Evolutionary conservation across 2,113 vertebrate genomes (phyloP), one percentile per base, ranked within the genome.

Genomic region (Phylloscopus trochilus): DNA sequence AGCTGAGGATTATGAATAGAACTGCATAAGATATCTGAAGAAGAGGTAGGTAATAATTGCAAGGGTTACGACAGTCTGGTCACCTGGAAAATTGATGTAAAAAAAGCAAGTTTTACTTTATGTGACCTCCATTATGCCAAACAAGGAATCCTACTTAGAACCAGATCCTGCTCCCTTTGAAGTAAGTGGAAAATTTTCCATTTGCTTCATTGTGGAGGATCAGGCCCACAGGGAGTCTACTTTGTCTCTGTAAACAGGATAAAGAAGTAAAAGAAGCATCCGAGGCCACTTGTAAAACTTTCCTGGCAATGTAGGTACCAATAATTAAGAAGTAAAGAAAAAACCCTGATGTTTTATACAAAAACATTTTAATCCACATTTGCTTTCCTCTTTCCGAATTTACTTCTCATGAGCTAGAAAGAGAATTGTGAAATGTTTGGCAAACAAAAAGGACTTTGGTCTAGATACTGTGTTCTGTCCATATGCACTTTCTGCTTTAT

Each of bases 241-340:
- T 89, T 95, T 75, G 43, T 94, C 75, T 80, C 87, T 94, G 79
- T 96, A 92, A 96, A 96, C 88, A 95, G 92, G 72, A 93, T 89
- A 86, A 95, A 90, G 79, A 94, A 81, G 83, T 56, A 95, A 88
- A 97, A 83, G 75, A 88, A 94, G 93, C 85, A 88, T 96, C 90
- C 13, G 2, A 92, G 83, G 64, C 79, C 86, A 92, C 69, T 90
- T 74, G 79, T 81, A 93, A 92, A 79, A 92, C 77, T 93, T 96
- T 97, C 82, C 93, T 96, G 85, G 85, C 94, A 94, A 46, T 77
- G 64, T 72, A 94, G 94, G 76, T 83, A 81, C 68, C 79, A 81
- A 90, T 67, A 95, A 80, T 83, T 95, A 91, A 90, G 44, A 91
- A 91, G 13, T 47, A 7, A 43, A 91, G 67, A 89, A 63, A 60